Evolutionary conservation across 2,797 vertebrate species (phyloP), one percentile per base, ranked within the genome.

Genomic region (Pagetopsis macropterus): DNA sequence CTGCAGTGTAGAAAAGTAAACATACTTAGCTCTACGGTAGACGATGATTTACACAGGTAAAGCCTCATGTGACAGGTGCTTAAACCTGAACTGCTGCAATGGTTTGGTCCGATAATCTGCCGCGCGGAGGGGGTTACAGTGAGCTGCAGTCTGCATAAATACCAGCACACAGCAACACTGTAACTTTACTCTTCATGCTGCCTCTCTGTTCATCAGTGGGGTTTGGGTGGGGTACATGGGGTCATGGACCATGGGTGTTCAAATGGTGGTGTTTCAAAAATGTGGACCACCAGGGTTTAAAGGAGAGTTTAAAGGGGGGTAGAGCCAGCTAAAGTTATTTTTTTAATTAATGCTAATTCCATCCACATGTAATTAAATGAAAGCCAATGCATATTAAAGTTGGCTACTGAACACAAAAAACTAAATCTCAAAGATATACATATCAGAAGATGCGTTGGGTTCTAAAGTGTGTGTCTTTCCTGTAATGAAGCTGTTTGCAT

Each of bases 101-200:
- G 94, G 94, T 95, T 95, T 66, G 86, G 85, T 93, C 94, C 93
- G 86, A 70, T 94, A 91, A 94, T 86, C 92, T 90, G 81, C 92
- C 76, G 85, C 65, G 78, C 79, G 86, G 87, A 81, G 91, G 88
- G 84, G 87, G 87, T 54, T 78, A 71, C 74, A 50, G 74, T 10
- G 84, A 92, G 91, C 92, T 93, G 94, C 94, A 93, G 93, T 92
- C 87, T 91, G 83, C 76, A 84, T 64, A 89, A 88, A 94, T 90
- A 92, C 84, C 89, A 91, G 76, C 84, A 90, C 88, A 88, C 86
- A 79, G 80, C 80, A 48, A 81, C 74, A 81, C 74, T 81, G 82
- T 33, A 84, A 83, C 79, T 87, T 85, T 73, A 73, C 82, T 56
- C 65, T 27, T 27, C 27, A 27, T 27, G 68, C 59, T 67, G 81